Evolutionary conservation across 2,888 invertebrate species (phyloP).

Genomic region (Chirona hameri): DNA sequence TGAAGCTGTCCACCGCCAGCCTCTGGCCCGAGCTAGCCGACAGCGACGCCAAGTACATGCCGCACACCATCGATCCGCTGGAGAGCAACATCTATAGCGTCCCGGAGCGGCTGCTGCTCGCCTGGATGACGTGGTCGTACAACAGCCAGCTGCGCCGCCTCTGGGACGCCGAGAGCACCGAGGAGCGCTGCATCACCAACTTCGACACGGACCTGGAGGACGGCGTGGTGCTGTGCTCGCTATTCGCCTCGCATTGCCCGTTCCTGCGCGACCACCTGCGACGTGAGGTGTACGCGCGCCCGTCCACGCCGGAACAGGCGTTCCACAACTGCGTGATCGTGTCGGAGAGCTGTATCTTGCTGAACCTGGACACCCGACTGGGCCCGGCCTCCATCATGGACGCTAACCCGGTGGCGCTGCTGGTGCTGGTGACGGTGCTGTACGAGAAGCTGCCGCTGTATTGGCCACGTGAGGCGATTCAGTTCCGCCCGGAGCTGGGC

Average conservation of each 20-base stretch:
- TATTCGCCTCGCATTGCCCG: conserved; percentile 58
- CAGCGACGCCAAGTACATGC: background rate
- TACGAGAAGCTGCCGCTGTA: conserved; percentile 25
- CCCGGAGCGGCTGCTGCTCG: conserved; percentile 46
- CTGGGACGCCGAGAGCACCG: conserved; percentile 42
- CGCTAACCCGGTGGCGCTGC: conserved; percentile 57
- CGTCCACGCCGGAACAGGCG: conserved; percentile 47
- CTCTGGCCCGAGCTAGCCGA: background rate
- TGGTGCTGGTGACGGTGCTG: conserved; percentile 41
- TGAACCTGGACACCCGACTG: conserved; percentile 57
- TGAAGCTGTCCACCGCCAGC: background rate
- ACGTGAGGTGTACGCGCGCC: conserved; percentile 51
- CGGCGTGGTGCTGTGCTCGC: conserved; percentile 55
- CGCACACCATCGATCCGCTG: background rate
- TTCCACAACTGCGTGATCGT: conserved; percentile 59
- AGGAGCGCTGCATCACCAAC: conserved; percentile 45
- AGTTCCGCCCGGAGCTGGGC: conserved; percentile 25
- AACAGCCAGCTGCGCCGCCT: conserved; percentile 22
- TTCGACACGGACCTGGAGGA: conserved; percentile 56
- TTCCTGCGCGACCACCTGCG: conserved; percentile 54
- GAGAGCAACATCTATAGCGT: conserved; percentile 43
- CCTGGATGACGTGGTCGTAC: conserved; percentile 46
- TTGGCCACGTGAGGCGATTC: background rate
- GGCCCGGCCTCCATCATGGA: conserved; percentile 53
- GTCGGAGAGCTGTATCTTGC: conserved; percentile 54